Evolutionary conservation across 2,888 invertebrate genomes (phyloP), one percentile per base, ranked within the genome.

Genomic region (Chironomus tentans): DNA sequence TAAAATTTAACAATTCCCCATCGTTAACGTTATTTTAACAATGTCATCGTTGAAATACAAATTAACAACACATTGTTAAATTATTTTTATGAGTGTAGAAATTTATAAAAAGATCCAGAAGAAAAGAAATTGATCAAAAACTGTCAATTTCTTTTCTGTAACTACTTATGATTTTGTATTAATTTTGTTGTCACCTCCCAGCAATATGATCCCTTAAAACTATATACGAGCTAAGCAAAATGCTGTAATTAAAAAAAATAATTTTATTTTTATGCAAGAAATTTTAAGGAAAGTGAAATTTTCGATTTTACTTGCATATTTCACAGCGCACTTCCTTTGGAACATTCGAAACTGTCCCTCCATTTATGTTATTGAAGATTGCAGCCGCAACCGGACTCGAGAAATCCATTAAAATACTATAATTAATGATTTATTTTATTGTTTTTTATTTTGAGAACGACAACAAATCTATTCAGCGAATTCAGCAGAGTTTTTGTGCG

Each of bases 311-410:
- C 72, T 62, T 62, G 21, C 73, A 73, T 6, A 73, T 15, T 46
- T 73, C 73, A 18, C 73, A 73, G 4, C 22, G 4, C 7, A 73
- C 73, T 65, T 73, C 73, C n/a, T 73, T 73, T 3, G 38, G 4
- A 21, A 73, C 22, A 65, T 10, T 18, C 0, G n/a, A 10, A 3
- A 46, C 15, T 2, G 46, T 13, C 12, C 22, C 21, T 13, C 21
- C 21, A 62, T 61, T 62, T 0, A 73, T 46, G 46, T 73, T 73
- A 13, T 73, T 46, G 12, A 62, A 5, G 15, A 73, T 13, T 4
- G 73, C 65, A 3, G 10, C 13, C 13, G 38, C 46, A 7, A 61
- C 65, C 13, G 73, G 65, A 70, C 24, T 28, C n/a, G 56, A 56
- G 12, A 56, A 56, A 18, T 65, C 12, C 65, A 65, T 65, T 24